Percentiles rank a stretch among this genome's conserved stretches.
phyloP scores from a whole-genome alignment of 2,888 invertebrate genomes.

The Ephialtes manifestator region DNA sequence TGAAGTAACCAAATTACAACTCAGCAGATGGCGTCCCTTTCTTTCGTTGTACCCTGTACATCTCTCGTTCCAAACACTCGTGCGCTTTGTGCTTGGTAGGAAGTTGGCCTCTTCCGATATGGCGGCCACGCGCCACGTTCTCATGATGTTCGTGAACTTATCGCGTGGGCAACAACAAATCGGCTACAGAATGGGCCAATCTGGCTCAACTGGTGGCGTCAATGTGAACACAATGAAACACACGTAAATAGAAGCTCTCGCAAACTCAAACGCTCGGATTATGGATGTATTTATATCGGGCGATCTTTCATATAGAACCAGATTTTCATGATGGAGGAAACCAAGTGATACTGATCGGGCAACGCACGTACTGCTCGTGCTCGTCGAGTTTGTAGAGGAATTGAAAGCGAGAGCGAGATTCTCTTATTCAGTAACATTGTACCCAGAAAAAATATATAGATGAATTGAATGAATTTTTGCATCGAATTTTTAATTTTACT shows the following conservation, averaged over 20 bases:
- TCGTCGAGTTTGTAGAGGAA: too few species aligned
- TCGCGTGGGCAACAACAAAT: slow-evolving; percentile 25
- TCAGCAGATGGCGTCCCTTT: neutral
- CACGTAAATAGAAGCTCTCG: neutral
- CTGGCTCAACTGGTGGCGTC: slow-evolving; percentile 49
- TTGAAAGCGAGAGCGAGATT: too few species aligned
- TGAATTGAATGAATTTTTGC: too few species aligned
- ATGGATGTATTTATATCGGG: too few species aligned
- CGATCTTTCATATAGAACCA: too few species aligned
- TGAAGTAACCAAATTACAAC: neutral
- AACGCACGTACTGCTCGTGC: too few species aligned
- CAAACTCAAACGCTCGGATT: too few species aligned
- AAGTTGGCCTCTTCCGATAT: neutral
- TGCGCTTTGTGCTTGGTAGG: neutral
- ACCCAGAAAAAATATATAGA: too few species aligned
- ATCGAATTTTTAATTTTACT: too few species aligned
- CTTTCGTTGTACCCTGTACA: neutral
- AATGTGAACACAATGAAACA: neutral
- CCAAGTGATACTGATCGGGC: too few species aligned
- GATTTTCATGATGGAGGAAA: too few species aligned
- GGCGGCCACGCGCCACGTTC: slow-evolving; percentile 1
- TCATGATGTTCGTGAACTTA: neutral
- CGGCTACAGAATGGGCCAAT: slow-evolving; percentile 26
- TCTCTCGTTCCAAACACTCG: neutral
- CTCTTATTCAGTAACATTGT: too few species aligned